Base-by-base conservation (phyloP, 2,888 invertebrate species). In the Neoascia interrupta region DNA sequence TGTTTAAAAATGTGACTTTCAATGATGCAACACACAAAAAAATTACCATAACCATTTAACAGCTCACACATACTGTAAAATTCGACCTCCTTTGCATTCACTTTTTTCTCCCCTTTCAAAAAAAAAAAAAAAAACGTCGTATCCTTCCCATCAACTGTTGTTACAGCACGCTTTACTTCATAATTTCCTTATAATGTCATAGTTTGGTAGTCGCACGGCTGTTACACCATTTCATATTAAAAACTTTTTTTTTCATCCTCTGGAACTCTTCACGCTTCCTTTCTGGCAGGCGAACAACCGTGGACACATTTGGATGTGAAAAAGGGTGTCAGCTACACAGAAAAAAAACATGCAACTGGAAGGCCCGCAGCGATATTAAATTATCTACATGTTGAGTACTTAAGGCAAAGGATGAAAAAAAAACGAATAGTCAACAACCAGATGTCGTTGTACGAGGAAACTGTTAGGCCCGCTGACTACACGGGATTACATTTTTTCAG, bases 321-420 rank as follows among this genome's bases (percentile, higher is more conserved):
- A 31, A 47, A 18, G 58, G 39, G 56, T 69, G 51, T 51, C 49
- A 53, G 63, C 63, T 56, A 43, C 51, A 53, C 51, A 23, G 16
- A 37, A 31, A 51, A 37, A 45, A 45, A 36, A 45, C 26, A 21
- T 6, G 13, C 49, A 36, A 19, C 63, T 34, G 58, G 64, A 60
- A 54, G 76, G 58, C 64, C 53, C 16, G 31, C 37, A 64, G 64
- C 31, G 64, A 60, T 76, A 76, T 76, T 76, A 76, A 76, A 76
- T 76, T 76, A 64, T 70, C 60, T 54, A 72, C 64, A 76, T 60
- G 64, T 23, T 19, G 39, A 41, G 18, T 43, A 54, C 68, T 56
- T 54, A 61, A 56, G 54, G 61, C 19, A 18, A 39, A 74, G 41
- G 28, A 58, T 13, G 18, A 63, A 49, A 34, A n/a, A 41, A 18